Percentiles rank a stretch among this genome's conserved stretches.
Evolutionary conservation across 1,140 invertebrate species (phyloP).

Genomic region (Heliconius hermathena): DNA sequence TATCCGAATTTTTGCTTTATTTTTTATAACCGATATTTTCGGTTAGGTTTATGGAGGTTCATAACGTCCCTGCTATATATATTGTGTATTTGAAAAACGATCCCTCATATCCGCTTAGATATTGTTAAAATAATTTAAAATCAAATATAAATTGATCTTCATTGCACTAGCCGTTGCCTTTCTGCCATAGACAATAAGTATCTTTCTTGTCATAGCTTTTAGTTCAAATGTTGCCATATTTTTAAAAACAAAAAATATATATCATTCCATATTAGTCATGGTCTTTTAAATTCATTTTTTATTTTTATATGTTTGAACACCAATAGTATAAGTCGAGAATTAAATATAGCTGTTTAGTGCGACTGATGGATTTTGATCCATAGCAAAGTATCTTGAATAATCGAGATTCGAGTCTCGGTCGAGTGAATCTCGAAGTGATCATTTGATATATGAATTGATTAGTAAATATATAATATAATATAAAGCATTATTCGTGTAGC

Average conservation of each 20-base stretch:
- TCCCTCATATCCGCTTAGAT: constrained; percentile 75
- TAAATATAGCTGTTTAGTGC: constrained; percentile 46
- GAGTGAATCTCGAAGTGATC: constrained; percentile 65
- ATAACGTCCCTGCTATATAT: background rate
- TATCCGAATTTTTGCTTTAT: too few relatives aligned
- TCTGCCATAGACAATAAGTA: constrained; percentile 48
- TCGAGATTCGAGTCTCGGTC: constrained; percentile 33
- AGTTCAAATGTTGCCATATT: constrained; percentile 39
- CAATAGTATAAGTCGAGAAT: constrained; percentile 28
- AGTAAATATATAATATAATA: constrained; percentile 60
- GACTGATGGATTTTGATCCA: constrained; percentile 36
- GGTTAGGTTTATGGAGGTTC: too few relatives aligned
- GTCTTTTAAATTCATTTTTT: constrained; percentile 36
- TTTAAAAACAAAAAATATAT: constrained; percentile 34
- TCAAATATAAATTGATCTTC: constrained; percentile 20
- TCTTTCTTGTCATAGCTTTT: constrained; percentile 42
- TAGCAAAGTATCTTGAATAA: constrained; percentile 40
- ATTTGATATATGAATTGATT: constrained; percentile 78
- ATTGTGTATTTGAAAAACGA: constrained; percentile 57
- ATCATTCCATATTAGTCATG: constrained; percentile 42
- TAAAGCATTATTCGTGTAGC: constrained; percentile 76
- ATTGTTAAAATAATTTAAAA: constrained; percentile 52
- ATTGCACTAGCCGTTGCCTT: constrained; percentile 45
- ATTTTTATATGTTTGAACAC: constrained; percentile 32
- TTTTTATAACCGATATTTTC: too few relatives aligned